These are phyloP conservation scores for Sylvicapra grimmia DNA, from an alignment of 2,113 vertebrate species.

Conservation along the genomic window DNA sequence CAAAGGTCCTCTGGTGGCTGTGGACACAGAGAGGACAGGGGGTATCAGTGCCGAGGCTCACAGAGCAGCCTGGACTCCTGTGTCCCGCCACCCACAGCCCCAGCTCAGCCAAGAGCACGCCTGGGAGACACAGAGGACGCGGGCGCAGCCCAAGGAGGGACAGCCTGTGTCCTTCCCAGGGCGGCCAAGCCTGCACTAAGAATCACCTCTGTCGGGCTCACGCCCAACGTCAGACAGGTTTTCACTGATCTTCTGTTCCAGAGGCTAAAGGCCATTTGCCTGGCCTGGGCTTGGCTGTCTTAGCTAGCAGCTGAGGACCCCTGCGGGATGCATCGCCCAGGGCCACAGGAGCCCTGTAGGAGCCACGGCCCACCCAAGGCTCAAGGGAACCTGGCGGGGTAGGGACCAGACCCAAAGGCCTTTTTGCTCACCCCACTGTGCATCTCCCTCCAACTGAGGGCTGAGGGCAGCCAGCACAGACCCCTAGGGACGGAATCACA, in stretches of 20 bases:
- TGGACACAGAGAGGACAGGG: background rate
- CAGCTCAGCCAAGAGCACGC: background rate
- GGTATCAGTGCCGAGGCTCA: rapidly evolving
- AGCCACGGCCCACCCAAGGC: background rate
- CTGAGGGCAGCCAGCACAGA: background rate
- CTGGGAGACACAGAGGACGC: rapidly evolving
- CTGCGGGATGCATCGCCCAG: rapidly evolving
- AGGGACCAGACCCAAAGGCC: background rate
- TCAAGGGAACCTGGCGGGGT: background rate
- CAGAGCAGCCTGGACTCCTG: rapidly evolving
- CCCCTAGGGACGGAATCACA: background rate
- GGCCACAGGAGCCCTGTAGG: rapidly evolving
- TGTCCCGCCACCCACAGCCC: rapidly evolving
- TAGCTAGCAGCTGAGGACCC: background rate
- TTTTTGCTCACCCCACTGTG: background rate
- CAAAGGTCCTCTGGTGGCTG: conserved; percentile 96
- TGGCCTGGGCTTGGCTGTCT: background rate
- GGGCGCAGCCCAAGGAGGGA: too few species aligned
- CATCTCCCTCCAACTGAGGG: background rate
- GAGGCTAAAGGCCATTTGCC: rapidly evolving
- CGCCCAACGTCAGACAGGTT: rapidly evolving
- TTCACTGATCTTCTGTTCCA: background rate
- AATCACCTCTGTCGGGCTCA: background rate
- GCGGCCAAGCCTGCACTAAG: too few species aligned
- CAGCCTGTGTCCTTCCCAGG: rapidly evolving